These are phyloP conservation scores for Pampus argenteus DNA, from an alignment of 2,797 vertebrate species.

Conservation along the genomic window DNA sequence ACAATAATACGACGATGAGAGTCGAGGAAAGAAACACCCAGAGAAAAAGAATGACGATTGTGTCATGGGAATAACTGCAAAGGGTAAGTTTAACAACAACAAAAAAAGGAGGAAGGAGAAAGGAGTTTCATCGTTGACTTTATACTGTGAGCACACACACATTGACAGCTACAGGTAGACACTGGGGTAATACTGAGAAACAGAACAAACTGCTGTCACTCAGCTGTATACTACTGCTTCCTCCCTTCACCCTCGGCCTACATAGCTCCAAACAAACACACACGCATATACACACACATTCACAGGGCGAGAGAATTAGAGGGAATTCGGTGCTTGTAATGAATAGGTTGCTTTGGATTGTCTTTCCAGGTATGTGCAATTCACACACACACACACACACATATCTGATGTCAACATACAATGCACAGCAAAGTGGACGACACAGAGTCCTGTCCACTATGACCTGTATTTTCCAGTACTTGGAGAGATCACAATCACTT, in stretches of 20 bases:
- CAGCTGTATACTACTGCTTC: constrained; percentile 53
- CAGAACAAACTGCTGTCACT: constrained; percentile 64
- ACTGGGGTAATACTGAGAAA: constrained; percentile 29
- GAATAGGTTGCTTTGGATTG: constrained; percentile 7
- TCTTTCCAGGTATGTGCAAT: neutral
- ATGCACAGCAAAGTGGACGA: constrained; percentile 3
- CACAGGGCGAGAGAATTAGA: neutral
- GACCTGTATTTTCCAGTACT: neutral
- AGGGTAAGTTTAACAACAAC: neutral
- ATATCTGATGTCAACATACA: constrained; percentile 1
- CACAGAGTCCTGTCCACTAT: neutral
- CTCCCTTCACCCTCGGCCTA: constrained; percentile 50
- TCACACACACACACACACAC: neutral
- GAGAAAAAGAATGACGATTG: neutral
- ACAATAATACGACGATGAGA: constrained; percentile 60
- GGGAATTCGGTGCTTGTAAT: neutral
- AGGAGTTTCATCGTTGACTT: constrained; percentile 55
- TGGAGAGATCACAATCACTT: neutral
- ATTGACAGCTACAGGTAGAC: constrained; percentile 48
- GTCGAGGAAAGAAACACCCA: constrained; percentile 28
- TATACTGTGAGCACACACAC: constrained; percentile 39
- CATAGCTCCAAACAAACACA: constrained; percentile 1
- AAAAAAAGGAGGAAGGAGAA: neutral
- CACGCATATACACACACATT: constrained; percentile 18
- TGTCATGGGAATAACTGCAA: constrained; percentile 7